These are phyloP conservation scores for Megalonaias nervosa DNA, from an alignment of 1,140 invertebrate species.

Conservation along the genomic window DNA sequence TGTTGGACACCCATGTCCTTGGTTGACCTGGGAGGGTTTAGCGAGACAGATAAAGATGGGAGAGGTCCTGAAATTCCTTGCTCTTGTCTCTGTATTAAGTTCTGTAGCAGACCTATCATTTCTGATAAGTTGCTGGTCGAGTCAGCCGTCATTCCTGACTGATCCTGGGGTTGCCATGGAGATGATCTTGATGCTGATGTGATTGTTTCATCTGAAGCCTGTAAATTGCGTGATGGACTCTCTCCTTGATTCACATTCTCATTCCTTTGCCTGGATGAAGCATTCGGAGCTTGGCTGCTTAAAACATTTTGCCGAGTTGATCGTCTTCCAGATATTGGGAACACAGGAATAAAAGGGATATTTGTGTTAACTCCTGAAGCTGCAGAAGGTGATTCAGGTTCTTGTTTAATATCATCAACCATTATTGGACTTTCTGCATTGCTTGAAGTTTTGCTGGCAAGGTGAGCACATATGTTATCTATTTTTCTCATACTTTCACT, in stretches of 20 bases:
- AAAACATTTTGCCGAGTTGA: conserved; percentile 8
- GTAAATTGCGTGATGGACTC: not conserved
- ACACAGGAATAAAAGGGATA: conserved; percentile 4
- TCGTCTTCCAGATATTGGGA: conserved; percentile 4
- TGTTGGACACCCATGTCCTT: conserved; percentile 42
- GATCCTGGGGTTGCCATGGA: not conserved
- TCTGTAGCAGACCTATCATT: conserved; percentile 47
- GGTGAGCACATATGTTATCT: conserved; percentile 47
- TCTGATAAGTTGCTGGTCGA: conserved; percentile 53
- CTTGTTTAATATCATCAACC: conserved; percentile 39
- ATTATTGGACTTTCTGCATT: conserved; percentile 2
- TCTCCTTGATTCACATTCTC: conserved; percentile 13
- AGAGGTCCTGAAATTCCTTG: conserved; percentile 10
- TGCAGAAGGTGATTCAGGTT: conserved; percentile 41
- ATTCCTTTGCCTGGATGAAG: not conserved
- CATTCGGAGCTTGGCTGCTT: conserved; percentile 2
- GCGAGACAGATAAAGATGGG: conserved; percentile 20
- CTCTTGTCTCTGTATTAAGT: conserved; percentile 36
- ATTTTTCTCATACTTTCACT: conserved; percentile 38
- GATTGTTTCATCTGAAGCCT: not conserved
- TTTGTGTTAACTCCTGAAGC: conserved; percentile 12
- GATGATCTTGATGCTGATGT: not conserved
- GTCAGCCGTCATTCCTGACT: conserved; percentile 40
- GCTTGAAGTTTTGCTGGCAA: conserved; percentile 26
- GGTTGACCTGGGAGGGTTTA: conserved; percentile 31